phyloP scores from a whole-genome alignment of 2,113 vertebrate genomes.

The Myotis davidii region DNA sequence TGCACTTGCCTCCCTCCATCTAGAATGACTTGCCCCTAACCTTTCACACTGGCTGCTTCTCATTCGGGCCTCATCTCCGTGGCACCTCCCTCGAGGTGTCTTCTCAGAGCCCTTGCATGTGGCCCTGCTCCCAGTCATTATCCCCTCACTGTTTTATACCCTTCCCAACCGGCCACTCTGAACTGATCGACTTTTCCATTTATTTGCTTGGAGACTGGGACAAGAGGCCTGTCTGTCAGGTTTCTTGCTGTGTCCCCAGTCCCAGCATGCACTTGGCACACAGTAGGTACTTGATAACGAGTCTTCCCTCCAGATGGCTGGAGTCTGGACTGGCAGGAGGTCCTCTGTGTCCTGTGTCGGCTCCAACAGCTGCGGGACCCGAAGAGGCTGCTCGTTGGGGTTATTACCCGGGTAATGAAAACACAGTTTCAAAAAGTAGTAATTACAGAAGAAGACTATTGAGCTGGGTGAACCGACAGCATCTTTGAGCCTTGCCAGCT shows the following conservation, averaged over 20 bases:
- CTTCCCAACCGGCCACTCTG: neutral
- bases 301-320: neutral
- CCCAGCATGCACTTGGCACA: neutral
- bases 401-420: neutral
- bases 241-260: neutral
- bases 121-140: neutral
- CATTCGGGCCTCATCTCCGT: rapidly evolving
- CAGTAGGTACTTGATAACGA: neutral
- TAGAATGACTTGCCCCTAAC: neutral
- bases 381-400: neutral
- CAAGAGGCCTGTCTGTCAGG: neutral
- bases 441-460: neutral
- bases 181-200: neutral
- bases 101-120: neutral
- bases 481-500: neutral
- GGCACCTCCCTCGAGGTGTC: neutral
- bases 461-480: neutral
- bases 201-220: neutral
- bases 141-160: neutral
- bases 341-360: neutral
- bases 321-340: neutral
- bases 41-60: neutral
- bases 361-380: neutral
- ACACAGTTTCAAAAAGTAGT: neutral
- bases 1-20: neutral